These are phyloP conservation scores for Scaptomyza hsui DNA, from an alignment of 1,140 invertebrate genomes.

Conservation along the genomic window DNA sequence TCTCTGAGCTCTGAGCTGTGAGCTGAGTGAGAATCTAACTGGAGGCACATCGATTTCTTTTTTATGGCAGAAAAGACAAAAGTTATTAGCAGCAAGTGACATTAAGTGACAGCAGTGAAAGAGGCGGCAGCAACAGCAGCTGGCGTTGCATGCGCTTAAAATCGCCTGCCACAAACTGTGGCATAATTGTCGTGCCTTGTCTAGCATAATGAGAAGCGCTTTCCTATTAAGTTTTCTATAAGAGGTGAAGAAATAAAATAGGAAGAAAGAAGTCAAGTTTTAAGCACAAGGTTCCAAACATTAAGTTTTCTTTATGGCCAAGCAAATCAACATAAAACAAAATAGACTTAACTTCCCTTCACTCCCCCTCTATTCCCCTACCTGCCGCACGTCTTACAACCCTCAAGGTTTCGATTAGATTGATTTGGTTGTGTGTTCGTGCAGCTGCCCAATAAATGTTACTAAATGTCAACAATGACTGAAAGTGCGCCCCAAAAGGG, in stretches of 20 bases:
- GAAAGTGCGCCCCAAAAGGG: constrained; percentile 19
- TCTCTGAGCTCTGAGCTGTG: constrained; percentile 1
- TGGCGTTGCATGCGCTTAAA: constrained; percentile 3
- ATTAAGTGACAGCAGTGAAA: constrained; percentile 30
- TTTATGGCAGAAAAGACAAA: constrained; percentile 36
- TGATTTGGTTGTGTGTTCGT: constrained; percentile 24
- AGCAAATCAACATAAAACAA: neutral
- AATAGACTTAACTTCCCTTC: too few species aligned
- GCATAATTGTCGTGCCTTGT: constrained; percentile 7
- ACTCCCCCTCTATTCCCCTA: too few species aligned
- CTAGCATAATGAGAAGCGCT: constrained; percentile 5
- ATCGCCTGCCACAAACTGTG: constrained; percentile 16
- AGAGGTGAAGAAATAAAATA: neutral
- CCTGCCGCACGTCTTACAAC: neutral
- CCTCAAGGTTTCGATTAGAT: neutral
- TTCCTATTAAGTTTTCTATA: constrained; percentile 6
- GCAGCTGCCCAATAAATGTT: constrained; percentile 50
- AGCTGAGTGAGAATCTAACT: constrained; percentile 11
- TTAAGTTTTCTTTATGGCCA: neutral
- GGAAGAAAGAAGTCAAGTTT: too few species aligned
- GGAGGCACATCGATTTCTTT: constrained; percentile 46
- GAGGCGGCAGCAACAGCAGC: neutral
- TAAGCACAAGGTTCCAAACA: neutral
- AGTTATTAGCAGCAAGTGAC: constrained; percentile 43
- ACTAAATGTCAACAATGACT: constrained; percentile 45